Base-by-base conservation (phyloP, 2,113 vertebrate species). In the Gorsachius goisagi region DNA sequence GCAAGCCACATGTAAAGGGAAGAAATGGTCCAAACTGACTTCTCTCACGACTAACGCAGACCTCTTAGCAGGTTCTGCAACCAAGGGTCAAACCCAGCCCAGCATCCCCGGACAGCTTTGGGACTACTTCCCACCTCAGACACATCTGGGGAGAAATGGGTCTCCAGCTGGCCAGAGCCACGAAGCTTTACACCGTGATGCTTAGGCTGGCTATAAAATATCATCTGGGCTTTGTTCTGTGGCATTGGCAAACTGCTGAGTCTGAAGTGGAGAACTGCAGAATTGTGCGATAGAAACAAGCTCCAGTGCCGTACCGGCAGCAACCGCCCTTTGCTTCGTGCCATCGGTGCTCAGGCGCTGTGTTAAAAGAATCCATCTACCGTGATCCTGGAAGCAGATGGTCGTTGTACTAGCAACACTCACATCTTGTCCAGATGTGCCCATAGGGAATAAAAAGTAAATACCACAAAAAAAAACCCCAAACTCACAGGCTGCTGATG, bases 1-100 rank as follows among this genome's bases (percentile, higher is more conserved):
- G 97, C 97, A 97, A 80, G 37, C 50, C 26, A 1, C 90, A 90
- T 87, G 27, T 63, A 60, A 91, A 81, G 64, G 78, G 68, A 85
- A 84, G 55, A 50, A 80, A 35, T 5, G 67, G n/a, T 77, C 55
- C 93, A 18, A 71, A 56, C 2, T 22, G 27, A 41, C 15, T 35
- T 52, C 30, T 12, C 52, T 45, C 30, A 17, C 0, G 20, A 6
- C 58, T 59, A 66, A 62, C 4, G 20, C 15, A 45, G 75, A 85
- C 22, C 24, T 73, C 53, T 35, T 23, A 24, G 71, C 20, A 45
- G 27, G 22, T 28, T 76, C 56, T 56, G 27, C 84, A 30, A 59
- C 11, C 2, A 7, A 62, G 33, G 88, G 50, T 21, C 75, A 62
- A 91, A 60, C 19, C 6, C 37, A 22, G 17, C 30, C 5, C 26